Evolutionary conservation across 2,888 invertebrate genomes (phyloP).

Genomic region (Rhingia rostrata): DNA sequence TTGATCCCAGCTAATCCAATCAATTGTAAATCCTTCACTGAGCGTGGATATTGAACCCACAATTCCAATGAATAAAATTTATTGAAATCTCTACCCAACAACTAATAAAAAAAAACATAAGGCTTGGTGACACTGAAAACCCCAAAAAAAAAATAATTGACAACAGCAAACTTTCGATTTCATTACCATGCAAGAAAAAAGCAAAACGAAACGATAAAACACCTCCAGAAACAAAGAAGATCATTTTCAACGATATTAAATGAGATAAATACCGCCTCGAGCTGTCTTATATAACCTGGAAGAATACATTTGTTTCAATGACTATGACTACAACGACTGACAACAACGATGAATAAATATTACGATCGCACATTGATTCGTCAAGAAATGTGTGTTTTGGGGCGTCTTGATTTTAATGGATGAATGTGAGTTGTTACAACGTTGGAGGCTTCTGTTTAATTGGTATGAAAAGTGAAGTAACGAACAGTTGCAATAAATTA

Average conservation of each 20-base stretch:
- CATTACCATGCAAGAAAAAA: slow-evolving; percentile 35
- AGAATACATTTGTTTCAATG: slow-evolving; percentile 20
- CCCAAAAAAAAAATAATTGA: not conserved
- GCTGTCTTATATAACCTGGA: slow-evolving; percentile 35
- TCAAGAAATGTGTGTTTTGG: not conserved
- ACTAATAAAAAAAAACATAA: not conserved
- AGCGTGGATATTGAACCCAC: too few species aligned
- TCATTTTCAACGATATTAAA: slow-evolving; percentile 40
- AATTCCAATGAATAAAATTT: too few species aligned
- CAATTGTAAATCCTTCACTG: too few species aligned
- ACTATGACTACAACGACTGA: not conserved
- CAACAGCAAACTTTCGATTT: slow-evolving; percentile 54
- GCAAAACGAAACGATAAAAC: slow-evolving; percentile 1
- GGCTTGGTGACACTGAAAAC: slow-evolving; percentile 38
- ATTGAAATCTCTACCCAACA: too few species aligned
- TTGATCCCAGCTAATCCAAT: too few species aligned
- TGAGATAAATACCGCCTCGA: slow-evolving; percentile 22
- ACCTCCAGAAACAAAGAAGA: slow-evolving; percentile 55
- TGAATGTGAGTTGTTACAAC: not conserved
- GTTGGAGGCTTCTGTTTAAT: slow-evolving; percentile 20
- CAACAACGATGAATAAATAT: slow-evolving; percentile 17
- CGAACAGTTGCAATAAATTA: too few species aligned
- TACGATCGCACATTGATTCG: slow-evolving; percentile 10
- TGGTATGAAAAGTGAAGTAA: not conserved
- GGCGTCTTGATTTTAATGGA: not conserved